phyloP scores from a whole-genome alignment of 2,888 invertebrate species.

The Drosophila siamana region DNA sequence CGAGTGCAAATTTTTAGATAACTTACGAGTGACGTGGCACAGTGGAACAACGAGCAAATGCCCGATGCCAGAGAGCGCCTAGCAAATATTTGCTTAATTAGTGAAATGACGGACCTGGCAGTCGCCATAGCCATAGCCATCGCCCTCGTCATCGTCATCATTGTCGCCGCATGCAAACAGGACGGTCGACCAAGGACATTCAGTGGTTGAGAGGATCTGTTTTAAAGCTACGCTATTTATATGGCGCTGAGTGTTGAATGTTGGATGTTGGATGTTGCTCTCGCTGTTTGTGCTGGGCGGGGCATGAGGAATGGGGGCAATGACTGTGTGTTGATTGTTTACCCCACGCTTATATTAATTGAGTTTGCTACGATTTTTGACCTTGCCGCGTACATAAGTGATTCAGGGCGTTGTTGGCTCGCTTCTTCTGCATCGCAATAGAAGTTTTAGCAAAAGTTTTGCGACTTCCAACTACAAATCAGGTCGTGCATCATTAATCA shows the following conservation, averaged over 20 bases:
- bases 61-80: constrained; percentile 28
- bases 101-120: constrained; percentile 67
- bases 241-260: constrained; percentile 11
- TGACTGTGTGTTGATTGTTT: constrained; percentile 58
- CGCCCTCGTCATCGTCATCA: constrained; percentile 14
- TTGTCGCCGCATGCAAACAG: constrained; percentile 56
- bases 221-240: constrained; percentile 59
- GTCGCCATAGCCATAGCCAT: constrained; percentile 11
- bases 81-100: constrained; percentile 81
- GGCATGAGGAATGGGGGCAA: background rate
- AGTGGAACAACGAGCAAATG: constrained; percentile 6
- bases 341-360: constrained; percentile 74
- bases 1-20: constrained; percentile 73
- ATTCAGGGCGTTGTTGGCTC: constrained; percentile 25
- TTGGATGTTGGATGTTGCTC: constrained; percentile 16
- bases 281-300: background rate
- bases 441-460: constrained; percentile 22
- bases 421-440: constrained; percentile 12
- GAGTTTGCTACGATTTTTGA: constrained; percentile 74
- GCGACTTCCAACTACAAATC: constrained; percentile 29
- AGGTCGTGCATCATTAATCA: constrained; percentile 65
- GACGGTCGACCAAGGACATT: constrained; percentile 62
- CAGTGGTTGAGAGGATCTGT: constrained; percentile 8
- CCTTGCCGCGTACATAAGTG: constrained; percentile 71
- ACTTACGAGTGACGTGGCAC: constrained; percentile 42